phyloP scores from a whole-genome alignment of 2,113 vertebrate genomes.

The Steatornis caripensis region DNA sequence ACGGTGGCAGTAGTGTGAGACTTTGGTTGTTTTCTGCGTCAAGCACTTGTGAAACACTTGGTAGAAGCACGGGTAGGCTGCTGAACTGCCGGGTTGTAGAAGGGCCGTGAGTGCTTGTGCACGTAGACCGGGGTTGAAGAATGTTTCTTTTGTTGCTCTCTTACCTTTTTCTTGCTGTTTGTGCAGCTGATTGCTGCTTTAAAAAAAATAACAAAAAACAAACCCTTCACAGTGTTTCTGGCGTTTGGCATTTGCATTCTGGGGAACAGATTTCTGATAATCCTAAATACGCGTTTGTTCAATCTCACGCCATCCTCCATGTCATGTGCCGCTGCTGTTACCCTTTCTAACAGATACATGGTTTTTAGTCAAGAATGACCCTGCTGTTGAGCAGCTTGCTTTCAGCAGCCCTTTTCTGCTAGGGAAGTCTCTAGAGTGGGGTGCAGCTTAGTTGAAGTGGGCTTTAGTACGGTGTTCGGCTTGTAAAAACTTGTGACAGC shows the following conservation, averaged over 20 bases:
- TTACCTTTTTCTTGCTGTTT: background rate
- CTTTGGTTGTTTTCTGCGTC: background rate
- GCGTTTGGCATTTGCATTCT: background rate
- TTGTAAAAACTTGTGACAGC: background rate
- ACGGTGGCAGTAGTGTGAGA: background rate
- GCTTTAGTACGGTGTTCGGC: rapidly evolving
- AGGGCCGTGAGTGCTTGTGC: background rate
- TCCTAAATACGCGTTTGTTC: background rate
- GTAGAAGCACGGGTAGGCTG: background rate
- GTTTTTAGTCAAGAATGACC: too few relatives aligned
- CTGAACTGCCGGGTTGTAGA: background rate
- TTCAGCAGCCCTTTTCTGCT: background rate
- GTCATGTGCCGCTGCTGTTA: background rate
- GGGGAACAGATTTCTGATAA: background rate
- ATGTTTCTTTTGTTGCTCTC: background rate
- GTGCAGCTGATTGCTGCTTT: background rate
- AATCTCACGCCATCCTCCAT: background rate
- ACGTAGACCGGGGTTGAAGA: rapidly evolving
- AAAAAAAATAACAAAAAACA: too few relatives aligned
- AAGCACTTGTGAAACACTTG: rapidly evolving
- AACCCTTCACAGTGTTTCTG: background rate
- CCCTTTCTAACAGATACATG: background rate
- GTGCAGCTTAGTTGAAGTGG: rapidly evolving
- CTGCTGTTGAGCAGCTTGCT: background rate
- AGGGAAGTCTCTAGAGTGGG: background rate